These are phyloP conservation scores for Crambe crambe DNA, from an alignment of 37 sponge, comb jelly and placozoan species.

Conservation along the genomic window DNA sequence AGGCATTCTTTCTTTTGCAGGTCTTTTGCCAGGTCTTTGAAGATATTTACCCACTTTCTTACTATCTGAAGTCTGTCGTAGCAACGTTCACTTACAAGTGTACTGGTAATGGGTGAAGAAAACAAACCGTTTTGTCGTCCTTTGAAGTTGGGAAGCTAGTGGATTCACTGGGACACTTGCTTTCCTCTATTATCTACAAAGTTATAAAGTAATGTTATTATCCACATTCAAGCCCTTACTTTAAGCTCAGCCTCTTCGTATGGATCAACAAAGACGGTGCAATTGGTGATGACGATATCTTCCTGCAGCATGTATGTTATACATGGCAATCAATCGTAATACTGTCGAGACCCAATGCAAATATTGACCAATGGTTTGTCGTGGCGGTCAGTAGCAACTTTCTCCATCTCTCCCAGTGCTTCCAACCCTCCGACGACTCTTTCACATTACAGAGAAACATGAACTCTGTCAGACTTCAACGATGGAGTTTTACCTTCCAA, in stretches of 20 bases:
- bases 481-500: constrained; percentile 63
- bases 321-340: not conserved
- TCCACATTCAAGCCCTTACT: too few species aligned
- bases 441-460: not conserved
- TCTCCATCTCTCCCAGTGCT: constrained; percentile 82
- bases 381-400: constrained; percentile 73
- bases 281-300: constrained; percentile 60
- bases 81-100: too few species aligned
- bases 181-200: not conserved
- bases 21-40: too few species aligned
- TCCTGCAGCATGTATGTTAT: constrained; percentile 51
- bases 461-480: not conserved
- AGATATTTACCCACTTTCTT: too few species aligned
- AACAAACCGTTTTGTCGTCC: too few species aligned
- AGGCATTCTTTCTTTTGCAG: too few species aligned
- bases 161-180: not conserved
- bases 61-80: too few species aligned
- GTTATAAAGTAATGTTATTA: too few species aligned
- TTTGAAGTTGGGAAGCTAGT: too few species aligned
- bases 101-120: too few species aligned
- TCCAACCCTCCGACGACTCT: constrained; percentile 88
- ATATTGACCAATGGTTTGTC: constrained; percentile 76
- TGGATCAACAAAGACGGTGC: constrained; percentile 89
- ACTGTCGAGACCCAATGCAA: not conserved
- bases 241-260: constrained; percentile 81